Base-by-base conservation (phyloP, 2,888 invertebrate genomes). In the Orchestes rusci region DNA sequence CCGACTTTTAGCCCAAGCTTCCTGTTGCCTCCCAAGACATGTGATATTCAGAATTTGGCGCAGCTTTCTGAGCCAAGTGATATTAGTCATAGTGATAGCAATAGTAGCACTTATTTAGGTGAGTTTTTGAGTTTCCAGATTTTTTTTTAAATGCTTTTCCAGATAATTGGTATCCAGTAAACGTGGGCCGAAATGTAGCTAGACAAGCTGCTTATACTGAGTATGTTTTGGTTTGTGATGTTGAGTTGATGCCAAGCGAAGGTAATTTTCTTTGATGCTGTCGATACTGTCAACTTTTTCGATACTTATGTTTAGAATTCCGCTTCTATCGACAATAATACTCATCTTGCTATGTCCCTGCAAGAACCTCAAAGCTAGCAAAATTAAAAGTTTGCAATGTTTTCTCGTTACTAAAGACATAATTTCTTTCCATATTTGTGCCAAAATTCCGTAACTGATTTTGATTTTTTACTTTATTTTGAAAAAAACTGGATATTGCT, bases 171-270 rank as follows among this genome's bases (percentile, higher is more conserved):
- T 84, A 84, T 65, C 83, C 83, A 0, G 80, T 84, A 48, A 84
- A 84, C 59, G 81, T 83, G 1, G 82, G 79, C 2, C 73, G 84
- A 51, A 84, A 84, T 58, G 76, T 77, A 0, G 84, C 84, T 1
- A 72, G 84, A 54, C 72, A 72, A 49, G 76, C 76, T n/a, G 75
- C 81, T 0, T 67, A 60, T 43, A 81, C 82, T 4, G 72, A 74
- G 48, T 76, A 77, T 52, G 77, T 82, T 31, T 64, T 84, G 53
- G 82, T 83, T 5, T 80, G 81, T 2, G 83, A 84, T 63, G 78
- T 83, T 53, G 83, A 84, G 62, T 71, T 84, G 60, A 73, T 83
- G 43, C 84, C 84, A 1, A 83, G 82, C 59, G 70, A 73, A 35
- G 71, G 72, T 47, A 46, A 39, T 20, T 43, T 65, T 82, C 5